Conservation (phyloP, 2,888 invertebrate species). For the Hecatera dysodea region DNA sequence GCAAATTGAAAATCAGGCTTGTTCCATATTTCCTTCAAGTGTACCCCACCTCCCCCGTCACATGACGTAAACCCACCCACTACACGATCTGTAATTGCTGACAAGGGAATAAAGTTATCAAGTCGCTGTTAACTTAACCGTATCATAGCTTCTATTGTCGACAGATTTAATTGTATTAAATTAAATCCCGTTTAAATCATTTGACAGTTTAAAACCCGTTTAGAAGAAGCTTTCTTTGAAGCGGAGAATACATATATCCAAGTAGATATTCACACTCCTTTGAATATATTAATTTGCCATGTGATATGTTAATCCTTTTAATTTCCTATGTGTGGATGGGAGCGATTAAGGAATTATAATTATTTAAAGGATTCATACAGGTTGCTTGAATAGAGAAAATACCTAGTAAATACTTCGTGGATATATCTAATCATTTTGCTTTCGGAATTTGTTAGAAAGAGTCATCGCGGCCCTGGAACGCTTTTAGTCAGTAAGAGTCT, state of each 20-base stretch:
- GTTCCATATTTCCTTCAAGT: conserved; percentile 11
- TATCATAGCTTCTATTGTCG: conserved; percentile 43
- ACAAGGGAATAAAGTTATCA: conserved; percentile 57
- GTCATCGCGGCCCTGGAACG: no score
- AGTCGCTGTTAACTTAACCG: conserved; percentile 43
- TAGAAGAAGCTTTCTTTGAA: conserved; percentile 24
- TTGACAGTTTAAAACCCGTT: conserved; percentile 31
- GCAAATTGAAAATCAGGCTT: conserved; percentile 16
- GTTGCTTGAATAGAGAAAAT: conserved; percentile 8
- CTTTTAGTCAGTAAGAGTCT: no score
- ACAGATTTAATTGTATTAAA: conserved; percentile 45
- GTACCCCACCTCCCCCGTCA: background rate
- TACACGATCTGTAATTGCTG: conserved; percentile 56
- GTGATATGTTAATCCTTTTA: conserved; percentile 30
- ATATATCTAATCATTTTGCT: no score
- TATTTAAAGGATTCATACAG: conserved; percentile 20
- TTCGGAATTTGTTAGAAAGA: no score
- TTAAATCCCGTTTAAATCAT: conserved; percentile 29
- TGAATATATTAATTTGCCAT: conserved; percentile 20
- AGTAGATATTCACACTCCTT: conserved; percentile 19
- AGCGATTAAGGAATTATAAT: conserved; percentile 24
- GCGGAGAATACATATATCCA: conserved; percentile 9
- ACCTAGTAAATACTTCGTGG: background rate
- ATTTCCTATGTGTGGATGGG: conserved; percentile 24
- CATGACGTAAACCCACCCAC: conserved; percentile 9